Conservation (phyloP, 2,797 vertebrate genomes). For the Phataginus tricuspis region DNA sequence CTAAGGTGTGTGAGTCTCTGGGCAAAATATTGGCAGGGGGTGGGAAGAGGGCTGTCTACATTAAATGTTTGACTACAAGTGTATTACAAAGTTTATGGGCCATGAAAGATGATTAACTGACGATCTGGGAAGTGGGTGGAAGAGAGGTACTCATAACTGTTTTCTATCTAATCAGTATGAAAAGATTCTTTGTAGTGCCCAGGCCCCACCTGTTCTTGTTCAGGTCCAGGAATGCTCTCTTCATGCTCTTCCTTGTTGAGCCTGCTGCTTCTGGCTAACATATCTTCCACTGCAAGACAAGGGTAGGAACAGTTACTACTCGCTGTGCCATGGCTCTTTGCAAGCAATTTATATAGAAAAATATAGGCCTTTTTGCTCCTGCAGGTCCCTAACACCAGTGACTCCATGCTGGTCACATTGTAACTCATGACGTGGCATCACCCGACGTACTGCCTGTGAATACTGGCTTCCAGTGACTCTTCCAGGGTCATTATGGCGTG, state of each 20-base stretch:
- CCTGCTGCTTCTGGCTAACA: not conserved
- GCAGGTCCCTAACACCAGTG: not conserved
- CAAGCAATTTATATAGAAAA: not conserved
- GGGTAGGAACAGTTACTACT: not conserved
- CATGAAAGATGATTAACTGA: not conserved
- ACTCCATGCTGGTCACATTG: not conserved
- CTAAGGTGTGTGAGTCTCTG: not conserved
- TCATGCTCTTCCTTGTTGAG: not conserved
- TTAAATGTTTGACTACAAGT: not conserved
- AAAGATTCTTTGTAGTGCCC: not conserved
- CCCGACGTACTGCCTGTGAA: not conserved
- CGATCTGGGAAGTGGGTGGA: constrained; percentile 2
- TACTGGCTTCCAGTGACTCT: not conserved
- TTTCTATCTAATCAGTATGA: not conserved
- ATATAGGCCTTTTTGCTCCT: not conserved
- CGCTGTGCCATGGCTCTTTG: not conserved
- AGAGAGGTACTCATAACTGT: not conserved
- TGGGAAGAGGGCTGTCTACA: rapidly evolving
- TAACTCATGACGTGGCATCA: not conserved
- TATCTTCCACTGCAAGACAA: not conserved
- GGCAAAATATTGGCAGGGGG: not conserved
- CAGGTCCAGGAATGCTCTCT: not conserved
- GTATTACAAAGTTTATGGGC: not conserved
- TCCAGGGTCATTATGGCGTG: not conserved
- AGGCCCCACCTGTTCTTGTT: not conserved